Base-by-base conservation (phyloP, 2,888 invertebrate species). In the Oscheius sp. region DNA sequence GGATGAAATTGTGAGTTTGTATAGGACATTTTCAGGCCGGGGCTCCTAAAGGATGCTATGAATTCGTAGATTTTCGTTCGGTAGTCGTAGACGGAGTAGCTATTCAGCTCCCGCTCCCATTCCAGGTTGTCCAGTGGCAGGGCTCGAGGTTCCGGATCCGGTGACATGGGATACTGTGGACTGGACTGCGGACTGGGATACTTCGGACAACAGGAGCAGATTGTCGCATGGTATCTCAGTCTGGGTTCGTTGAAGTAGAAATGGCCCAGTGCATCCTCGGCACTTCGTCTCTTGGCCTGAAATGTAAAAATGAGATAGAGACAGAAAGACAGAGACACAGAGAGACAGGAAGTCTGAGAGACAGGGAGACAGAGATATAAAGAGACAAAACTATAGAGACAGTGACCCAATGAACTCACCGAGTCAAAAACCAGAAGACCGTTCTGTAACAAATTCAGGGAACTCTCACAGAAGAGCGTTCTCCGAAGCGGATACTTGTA, bases 351-450 rank as follows among this genome's bases (percentile, higher is more conserved):
- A 42, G 42, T 42, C 42, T 42, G 42, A 48, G 29, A 13, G 29
- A 11, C 29, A 37, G 48, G 21, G 21, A 21, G 21, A 21, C 21
- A 21, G 21, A 21, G 21, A 21, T 21, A 21, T 21, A 21, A 21
- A 21, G 21, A 21, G 21, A 21, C 21, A 21, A 21, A 21, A 21
- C 21, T 21, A 21, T 21, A 21, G 21, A 21, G 21, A 21, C 21
- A 21, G 21, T 21, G 21, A 21, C 21, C 21, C 21, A 21, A 21
- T 21, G 21, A 21, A 68, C 70, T 93, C 92, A 95, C 95, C 76
- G 99, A 97, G 92, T 98, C 96, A 91, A 99, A 98, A 79, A 96
- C 95, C 77, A 99, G 92, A 96, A 99, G 96, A 92, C 96, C 95
- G 89, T 94, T 94, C 65, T 99, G 92, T 86, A 99, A 92, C 92